Evolutionary conservation across 2,888 invertebrate genomes (phyloP), one percentile per base, ranked within the genome.

Genomic region (Synergus itoensis): DNA sequence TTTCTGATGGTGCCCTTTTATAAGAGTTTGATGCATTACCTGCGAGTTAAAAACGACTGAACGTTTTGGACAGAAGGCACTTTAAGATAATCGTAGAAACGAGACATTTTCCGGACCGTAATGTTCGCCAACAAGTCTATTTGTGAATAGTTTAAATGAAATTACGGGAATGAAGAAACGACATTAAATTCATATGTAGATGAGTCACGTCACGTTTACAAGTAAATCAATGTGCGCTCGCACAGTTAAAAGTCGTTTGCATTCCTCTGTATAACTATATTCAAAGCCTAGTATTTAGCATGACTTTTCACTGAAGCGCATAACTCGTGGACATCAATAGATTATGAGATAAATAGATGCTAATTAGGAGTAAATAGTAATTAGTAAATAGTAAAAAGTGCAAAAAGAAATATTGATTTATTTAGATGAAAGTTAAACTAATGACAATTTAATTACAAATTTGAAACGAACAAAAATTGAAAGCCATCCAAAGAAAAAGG

Each of bases 41-140:
- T 73, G 53, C 73, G 73, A 73, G 36, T 73, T n/a, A 73, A n/a
- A 53, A 73, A 73, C 73, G 36, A 73, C 48, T 73, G 53, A 28
- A 53, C 73, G n/a, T 36, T 73, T 73, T 53, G n/a, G 12, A 53
- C 53, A 60, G 11, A 21, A 4, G 53, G 73, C 28, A 73, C n/a
- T 28, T 73, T 36, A n/a, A 73, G 53, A 73, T 73, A 73, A 73
- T 73, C 53, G 36, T 73, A 73, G 40, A 73, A 73, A 16, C 73
- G 73, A 53, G 73, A 73, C 73, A 73, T 73, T 73, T 28, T 73
- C 36, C 48, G 53, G 53, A n/a, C 36, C 36, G 53, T 73, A 73
- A 53, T 40, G 36, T 36, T 28, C 9, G 28, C 28, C 48, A 48
- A 36, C 36, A 36, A 48, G 18, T 73, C 53, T 73, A 73, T 73